These are phyloP conservation scores for Ephestia elutella DNA, from an alignment of 1,140 invertebrate genomes.

Conservation along the genomic window DNA sequence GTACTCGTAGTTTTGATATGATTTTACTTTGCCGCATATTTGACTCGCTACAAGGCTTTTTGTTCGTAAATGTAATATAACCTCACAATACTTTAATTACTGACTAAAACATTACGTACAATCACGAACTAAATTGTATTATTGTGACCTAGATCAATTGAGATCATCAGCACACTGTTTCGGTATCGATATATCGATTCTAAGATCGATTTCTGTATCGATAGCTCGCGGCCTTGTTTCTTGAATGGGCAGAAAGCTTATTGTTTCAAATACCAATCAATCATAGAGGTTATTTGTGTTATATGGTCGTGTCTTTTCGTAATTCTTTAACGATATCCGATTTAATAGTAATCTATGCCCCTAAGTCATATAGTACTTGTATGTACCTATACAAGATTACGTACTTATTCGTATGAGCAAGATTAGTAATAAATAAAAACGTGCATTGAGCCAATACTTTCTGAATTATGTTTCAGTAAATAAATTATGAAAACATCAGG, in stretches of 20 bases:
- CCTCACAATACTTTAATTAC: slow-evolving; percentile 9
- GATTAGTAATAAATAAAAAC: too few species aligned
- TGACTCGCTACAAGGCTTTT: too few species aligned
- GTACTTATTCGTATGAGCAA: too few species aligned
- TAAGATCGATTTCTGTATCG: slow-evolving; percentile 34
- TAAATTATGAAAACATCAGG: too few species aligned
- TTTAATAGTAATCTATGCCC: neutral
- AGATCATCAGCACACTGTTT: slow-evolving; percentile 34
- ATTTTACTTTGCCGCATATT: too few species aligned
- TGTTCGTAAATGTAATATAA: neutral
- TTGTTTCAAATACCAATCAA: slow-evolving; percentile 34
- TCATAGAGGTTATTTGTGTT: slow-evolving; percentile 22
- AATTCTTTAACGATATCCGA: neutral
- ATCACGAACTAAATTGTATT: slow-evolving; percentile 10
- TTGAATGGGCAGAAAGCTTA: slow-evolving; percentile 28
- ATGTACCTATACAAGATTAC: too few species aligned
- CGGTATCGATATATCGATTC: slow-evolving; percentile 32
- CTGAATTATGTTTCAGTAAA: too few species aligned
- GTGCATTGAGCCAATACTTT: too few species aligned
- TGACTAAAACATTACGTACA: slow-evolving; percentile 8
- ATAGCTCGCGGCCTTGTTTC: slow-evolving; percentile 25
- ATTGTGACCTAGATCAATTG: slow-evolving; percentile 45
- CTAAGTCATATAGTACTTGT: too few species aligned
- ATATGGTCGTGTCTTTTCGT: neutral
- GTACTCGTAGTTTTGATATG: too few species aligned